Percentiles rank a stretch among this genome's conserved stretches.
These are phyloP conservation scores for Hucho hucho DNA, from an alignment of 2,113 vertebrate species.

Conservation along the genomic window DNA sequence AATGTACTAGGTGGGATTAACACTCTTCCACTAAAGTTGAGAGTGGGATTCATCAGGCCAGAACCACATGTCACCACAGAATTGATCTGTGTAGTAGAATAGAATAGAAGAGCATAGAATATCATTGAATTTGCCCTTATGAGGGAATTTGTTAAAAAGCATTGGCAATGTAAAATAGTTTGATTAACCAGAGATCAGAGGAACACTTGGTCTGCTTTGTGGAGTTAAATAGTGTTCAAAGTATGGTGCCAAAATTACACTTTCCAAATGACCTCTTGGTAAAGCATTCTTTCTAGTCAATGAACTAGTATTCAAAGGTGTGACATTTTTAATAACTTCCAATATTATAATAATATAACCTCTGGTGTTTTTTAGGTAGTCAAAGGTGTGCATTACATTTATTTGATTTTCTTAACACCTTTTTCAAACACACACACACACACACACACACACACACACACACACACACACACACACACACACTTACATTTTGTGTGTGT, in stretches of 20 bases:
- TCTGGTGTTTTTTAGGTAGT: neutral
- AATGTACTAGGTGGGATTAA: conserved; percentile 44
- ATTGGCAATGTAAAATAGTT: neutral
- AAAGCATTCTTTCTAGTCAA: neutral
- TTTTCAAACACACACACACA: no score
- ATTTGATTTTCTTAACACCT: neutral
- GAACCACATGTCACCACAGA: neutral
- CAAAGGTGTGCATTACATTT: neutral
- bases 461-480: no score
- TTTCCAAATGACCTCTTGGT: neutral
- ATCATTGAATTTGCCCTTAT: no score
- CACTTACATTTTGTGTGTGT: neutral
- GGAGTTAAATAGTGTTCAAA: neutral
- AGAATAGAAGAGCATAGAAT: neutral
- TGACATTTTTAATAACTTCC: neutral
- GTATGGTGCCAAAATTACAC: neutral
- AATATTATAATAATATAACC: no score
- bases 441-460: no score
- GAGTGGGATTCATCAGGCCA: conserved; percentile 37
- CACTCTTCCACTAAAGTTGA: conserved; percentile 38
- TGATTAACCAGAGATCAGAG: neutral
- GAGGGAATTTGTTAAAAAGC: neutral
- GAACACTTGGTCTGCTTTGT: neutral
- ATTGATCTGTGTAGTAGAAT: neutral
- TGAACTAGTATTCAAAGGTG: neutral